Evolutionary conservation across 2,797 vertebrate species (phyloP), one percentile per base, ranked within the genome.

Genomic region (Perdix hodgsoniae): DNA sequence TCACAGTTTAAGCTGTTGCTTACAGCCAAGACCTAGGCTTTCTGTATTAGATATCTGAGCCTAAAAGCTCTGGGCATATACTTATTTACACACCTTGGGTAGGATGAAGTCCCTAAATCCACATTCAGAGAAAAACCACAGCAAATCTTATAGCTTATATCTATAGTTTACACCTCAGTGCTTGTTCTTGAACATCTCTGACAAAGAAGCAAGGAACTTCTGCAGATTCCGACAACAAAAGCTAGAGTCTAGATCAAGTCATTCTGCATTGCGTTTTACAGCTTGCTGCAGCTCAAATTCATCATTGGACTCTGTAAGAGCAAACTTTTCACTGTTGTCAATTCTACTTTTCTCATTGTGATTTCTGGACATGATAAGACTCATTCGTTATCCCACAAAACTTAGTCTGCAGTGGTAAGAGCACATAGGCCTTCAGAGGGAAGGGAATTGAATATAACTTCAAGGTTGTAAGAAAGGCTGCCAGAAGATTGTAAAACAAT

Each of bases 401-500:
- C 45, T 39, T n/a, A 50, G 45, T 78, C 65, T 59, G 54, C 59
- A 59, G 45, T 1, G 27, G n/a, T 70, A 33, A 33, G n/a, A 86
- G 83, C 22, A 66, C 44, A 37, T 2, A 66, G 82, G 11, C 39
- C 78, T 80, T 37, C 71, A 47, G 78, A 0, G 5, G 19, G 50
- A 88, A 78, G 88, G 82, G 75, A 95, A 70, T 2, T 75, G 39
- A 81, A 22, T 39, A 70, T 0, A 4, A 40, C 52, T 83, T 67
- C 39, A 6, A 66, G 75, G 42, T 14, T 33, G n/a, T 60, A 44
- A 75, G 42, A 47, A 86, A 42, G 1, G 12, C 54, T 91, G 94
- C 86, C 94, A 96, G 82, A 40, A 76, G 64, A 33, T 57, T 83
- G 59, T 88, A 92, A 95, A 92, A 45, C 37, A 82, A 21, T 66